These are phyloP conservation scores for Anarsia innoxiella DNA, from an alignment of 2,888 invertebrate species.

Conservation along the genomic window DNA sequence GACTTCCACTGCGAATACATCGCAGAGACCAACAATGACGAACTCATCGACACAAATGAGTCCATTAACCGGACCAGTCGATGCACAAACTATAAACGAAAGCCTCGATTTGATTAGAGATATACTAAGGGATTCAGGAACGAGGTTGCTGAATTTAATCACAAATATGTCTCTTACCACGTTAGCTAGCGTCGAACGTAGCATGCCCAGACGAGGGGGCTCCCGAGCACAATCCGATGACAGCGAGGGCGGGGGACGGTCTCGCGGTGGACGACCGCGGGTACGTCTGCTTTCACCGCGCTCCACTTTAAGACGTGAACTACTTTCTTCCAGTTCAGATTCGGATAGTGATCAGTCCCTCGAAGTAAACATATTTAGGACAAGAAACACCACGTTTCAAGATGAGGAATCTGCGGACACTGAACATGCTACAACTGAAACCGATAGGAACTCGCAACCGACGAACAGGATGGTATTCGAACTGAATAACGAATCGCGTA, in stretches of 20 bases:
- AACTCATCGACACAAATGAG: conserved; percentile 51
- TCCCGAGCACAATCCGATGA: conserved; percentile 42
- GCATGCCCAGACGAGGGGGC: conserved; percentile 29
- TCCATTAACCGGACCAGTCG: conserved; percentile 39
- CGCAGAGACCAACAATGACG: conserved; percentile 35
- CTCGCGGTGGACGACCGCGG: conserved; percentile 18
- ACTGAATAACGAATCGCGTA: conserved; percentile 31
- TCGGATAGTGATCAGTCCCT: conserved; percentile 59
- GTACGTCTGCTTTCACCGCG: conserved; percentile 15
- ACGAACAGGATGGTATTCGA: conserved; percentile 50
- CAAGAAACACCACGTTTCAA: conserved; percentile 51
- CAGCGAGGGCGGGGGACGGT: conserved; percentile 28
- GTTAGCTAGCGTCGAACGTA: conserved; percentile 46
- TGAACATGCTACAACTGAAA: conserved; percentile 14
- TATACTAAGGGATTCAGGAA: conserved; percentile 65
- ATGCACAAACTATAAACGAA: conserved; percentile 61
- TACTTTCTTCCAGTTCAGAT: conserved; percentile 55
- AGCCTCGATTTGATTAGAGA: conserved; percentile 65
- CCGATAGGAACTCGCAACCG: conserved; percentile 15
- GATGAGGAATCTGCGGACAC: conserved; percentile 23
- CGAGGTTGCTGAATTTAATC: conserved; percentile 59
- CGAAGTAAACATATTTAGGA: conserved; percentile 59
- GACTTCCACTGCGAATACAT: conserved; percentile 22
- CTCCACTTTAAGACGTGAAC: conserved; percentile 35
- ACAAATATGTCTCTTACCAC: conserved; percentile 64